A percentile compares a stretch with the other conserved stretches of the same genome.
These are phyloP conservation scores for Achatina immaculata DNA, from an alignment of 1,140 invertebrate genomes.

Conservation along the genomic window DNA sequence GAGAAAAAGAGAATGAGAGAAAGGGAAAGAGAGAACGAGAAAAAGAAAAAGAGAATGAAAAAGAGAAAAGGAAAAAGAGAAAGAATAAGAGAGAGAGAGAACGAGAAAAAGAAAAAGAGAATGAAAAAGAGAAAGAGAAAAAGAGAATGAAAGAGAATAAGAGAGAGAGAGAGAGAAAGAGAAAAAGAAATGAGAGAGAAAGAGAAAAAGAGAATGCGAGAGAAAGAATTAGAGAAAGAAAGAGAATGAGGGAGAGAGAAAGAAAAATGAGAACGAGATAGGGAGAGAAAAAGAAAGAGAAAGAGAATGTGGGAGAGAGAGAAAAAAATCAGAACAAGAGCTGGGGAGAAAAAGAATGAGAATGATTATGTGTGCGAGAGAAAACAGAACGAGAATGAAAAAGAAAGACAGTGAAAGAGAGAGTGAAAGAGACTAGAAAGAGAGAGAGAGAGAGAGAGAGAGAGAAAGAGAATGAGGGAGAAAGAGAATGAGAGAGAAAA, in stretches of 20 bases:
- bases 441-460: not conserved
- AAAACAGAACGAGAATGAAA: not conserved
- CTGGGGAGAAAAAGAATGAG: too few relatives aligned
- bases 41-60: too few relatives aligned
- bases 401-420: not conserved
- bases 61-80: not conserved
- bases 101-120: not conserved
- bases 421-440: not conserved
- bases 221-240: slow-evolving; percentile 5
- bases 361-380: not conserved
- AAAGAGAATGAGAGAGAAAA: not conserved
- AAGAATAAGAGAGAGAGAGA: not conserved
- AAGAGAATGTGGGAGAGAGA: not conserved
- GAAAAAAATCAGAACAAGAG: not conserved
- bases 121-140: not conserved
- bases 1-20: too few relatives aligned
- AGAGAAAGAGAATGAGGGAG: not conserved
- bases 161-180: not conserved
- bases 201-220: not conserved
- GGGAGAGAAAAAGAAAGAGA: not conserved
- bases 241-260: not conserved
- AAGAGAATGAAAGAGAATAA: not conserved
- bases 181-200: not conserved
- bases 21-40: too few relatives aligned
- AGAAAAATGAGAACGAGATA: not conserved